These are phyloP conservation scores for Columba livia DNA, from an alignment of 2,113 vertebrate genomes.

Conservation along the genomic window DNA sequence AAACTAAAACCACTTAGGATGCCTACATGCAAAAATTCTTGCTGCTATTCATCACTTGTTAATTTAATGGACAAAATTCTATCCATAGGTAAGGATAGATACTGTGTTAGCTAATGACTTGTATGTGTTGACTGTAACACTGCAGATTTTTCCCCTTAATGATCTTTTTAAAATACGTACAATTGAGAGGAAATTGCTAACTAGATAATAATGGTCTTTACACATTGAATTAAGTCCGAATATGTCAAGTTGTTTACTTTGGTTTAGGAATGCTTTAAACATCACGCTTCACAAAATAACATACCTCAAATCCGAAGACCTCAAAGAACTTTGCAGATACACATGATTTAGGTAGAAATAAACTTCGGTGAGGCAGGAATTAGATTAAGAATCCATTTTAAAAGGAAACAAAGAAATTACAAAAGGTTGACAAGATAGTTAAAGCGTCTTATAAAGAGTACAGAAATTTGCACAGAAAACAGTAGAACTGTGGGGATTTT, in stretches of 20 bases:
- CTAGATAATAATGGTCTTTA: neutral
- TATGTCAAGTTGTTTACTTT: neutral
- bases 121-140: neutral
- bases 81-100: neutral
- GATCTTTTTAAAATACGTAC: neutral
- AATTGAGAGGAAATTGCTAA: neutral
- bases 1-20: neutral
- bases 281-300: neutral
- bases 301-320: neutral
- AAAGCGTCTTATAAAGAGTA: neutral
- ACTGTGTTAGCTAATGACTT: neutral
- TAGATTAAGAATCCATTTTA: neutral
- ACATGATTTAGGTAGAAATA: neutral
- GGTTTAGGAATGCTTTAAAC: conserved; percentile 15
- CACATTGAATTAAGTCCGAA: neutral
- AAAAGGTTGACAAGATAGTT: neutral
- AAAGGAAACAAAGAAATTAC: neutral
- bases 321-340: neutral
- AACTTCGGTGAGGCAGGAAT: neutral
- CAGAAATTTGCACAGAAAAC: neutral
- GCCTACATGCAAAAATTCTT: neutral
- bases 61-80: conserved; percentile 2
- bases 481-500: neutral
- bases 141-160: neutral
- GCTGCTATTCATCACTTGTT: neutral